Base-by-base conservation (phyloP, 2,797 vertebrate genomes). In the Perodicticus potto region DNA sequence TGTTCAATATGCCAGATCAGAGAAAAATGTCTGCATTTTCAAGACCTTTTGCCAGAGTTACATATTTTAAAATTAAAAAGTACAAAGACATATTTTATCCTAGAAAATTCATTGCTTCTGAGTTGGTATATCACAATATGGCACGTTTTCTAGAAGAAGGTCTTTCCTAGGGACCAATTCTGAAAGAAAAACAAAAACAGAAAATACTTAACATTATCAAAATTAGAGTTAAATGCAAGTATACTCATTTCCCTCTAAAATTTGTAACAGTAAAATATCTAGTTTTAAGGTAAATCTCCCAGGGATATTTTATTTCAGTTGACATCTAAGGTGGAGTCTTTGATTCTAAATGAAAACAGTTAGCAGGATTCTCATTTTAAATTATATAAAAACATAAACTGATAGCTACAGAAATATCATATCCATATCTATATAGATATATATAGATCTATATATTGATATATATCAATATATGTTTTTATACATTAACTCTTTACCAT, bases 161-260 rank as follows among this genome's bases (percentile, higher is more conserved):
- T 98, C 98, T 95, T 98, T 97, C 91, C 98, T 97, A 83, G 98
- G 97, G 77, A 98, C 11, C 0, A 98, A 97, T 95, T 98, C 96
- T 98, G 92, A 91, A 97, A 97, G 65, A 94, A 93, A 97, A 97
- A 82, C n/a, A 89, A 70, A 59, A 96, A 83, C 20, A 59, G 43
- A 34, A 9, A 89, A 78, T 40, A 76, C 57, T 97, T 95, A 93
- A 94, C 7, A 92, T 40, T 14, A 84, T 83, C 95, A 95, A 95
- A 93, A 81, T 80, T 81, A 77, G 63, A 94, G 45, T 55, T 2
- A 92, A 85, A 92, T 77, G 22, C 17, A 95, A 86, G n/a, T 53
- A 65, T 2, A 27, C 2, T 85, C 8, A 85, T 40, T 87, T 69
- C 32, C 34, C 49, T 59, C 37, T 87, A 74, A 84, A 86, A 85